phyloP scores from a whole-genome alignment of 2,888 invertebrate species.

The Drosophila paranaensis region DNA sequence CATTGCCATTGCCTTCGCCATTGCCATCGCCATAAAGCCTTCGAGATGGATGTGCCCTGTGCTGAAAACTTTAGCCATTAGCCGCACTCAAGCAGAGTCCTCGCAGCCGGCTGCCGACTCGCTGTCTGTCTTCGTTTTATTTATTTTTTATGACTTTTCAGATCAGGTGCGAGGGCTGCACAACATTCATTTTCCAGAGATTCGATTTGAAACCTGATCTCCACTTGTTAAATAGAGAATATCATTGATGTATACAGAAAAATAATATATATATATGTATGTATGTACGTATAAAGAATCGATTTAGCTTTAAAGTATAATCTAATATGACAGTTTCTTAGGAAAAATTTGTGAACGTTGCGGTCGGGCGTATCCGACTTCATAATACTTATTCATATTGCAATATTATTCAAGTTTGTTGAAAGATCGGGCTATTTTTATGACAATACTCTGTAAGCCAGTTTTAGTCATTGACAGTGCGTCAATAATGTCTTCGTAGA shows the following conservation, averaged over 20 bases:
- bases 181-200: neutral
- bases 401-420: neutral
- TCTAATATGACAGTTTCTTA: too few species aligned
- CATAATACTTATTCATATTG: neutral
- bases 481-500: too few species aligned
- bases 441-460: too few species aligned
- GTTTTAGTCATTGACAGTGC: too few species aligned
- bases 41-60: constrained; percentile 44
- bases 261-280: neutral
- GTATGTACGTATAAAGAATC: neutral
- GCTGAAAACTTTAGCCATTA: constrained; percentile 36
- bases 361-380: neutral
- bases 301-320: too few species aligned
- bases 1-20: neutral
- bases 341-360: too few species aligned
- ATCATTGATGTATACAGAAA: neutral
- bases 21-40: constrained; percentile 41
- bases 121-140: neutral
- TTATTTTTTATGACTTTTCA: neutral
- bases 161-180: constrained; percentile 19
- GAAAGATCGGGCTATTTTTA: too few species aligned
- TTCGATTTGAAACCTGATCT: constrained; percentile 12
- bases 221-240: neutral
- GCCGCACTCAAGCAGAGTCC: constrained; percentile 14
- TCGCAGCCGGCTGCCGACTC: neutral